These are phyloP conservation scores for Elephantulus edwardii DNA, from an alignment of 2,113 vertebrate species.

Conservation along the genomic window DNA sequence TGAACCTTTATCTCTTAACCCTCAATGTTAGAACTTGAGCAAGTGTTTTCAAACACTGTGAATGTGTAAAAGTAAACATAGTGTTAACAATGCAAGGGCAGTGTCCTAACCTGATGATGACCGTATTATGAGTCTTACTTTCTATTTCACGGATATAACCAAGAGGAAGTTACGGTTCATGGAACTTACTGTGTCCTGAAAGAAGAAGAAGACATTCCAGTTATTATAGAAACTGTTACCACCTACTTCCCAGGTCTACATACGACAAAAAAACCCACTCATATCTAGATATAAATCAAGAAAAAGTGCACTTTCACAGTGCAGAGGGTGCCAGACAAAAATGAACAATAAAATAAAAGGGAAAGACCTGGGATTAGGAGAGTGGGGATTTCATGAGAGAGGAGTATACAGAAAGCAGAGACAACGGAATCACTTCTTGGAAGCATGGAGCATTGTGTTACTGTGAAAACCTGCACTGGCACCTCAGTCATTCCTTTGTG, in stretches of 20 bases:
- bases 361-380: background rate
- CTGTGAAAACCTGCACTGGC: background rate
- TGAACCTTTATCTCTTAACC: conserved; percentile 48
- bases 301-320: background rate
- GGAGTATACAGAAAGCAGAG: background rate
- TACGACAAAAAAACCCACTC: background rate
- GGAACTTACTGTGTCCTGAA: background rate
- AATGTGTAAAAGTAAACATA: conserved; percentile 31
- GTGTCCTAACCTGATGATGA: background rate
- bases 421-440: background rate
- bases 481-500: background rate
- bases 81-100: background rate
- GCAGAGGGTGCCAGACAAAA: background rate
- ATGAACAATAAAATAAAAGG: no score
- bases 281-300: background rate
- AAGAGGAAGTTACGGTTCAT: background rate
- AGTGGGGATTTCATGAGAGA: background rate
- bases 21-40: conserved; percentile 49
- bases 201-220: background rate
- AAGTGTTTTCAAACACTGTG: conserved; percentile 49
- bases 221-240: background rate
- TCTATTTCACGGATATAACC: conserved; percentile 1
- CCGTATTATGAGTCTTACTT: background rate
- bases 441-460: background rate
- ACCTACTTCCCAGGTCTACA: background rate